Percentiles rank a stretch among this genome's conserved stretches.
These are phyloP conservation scores for Phenacoccus solenopsis DNA, from an alignment of 1,140 invertebrate genomes.

Conservation along the genomic window DNA sequence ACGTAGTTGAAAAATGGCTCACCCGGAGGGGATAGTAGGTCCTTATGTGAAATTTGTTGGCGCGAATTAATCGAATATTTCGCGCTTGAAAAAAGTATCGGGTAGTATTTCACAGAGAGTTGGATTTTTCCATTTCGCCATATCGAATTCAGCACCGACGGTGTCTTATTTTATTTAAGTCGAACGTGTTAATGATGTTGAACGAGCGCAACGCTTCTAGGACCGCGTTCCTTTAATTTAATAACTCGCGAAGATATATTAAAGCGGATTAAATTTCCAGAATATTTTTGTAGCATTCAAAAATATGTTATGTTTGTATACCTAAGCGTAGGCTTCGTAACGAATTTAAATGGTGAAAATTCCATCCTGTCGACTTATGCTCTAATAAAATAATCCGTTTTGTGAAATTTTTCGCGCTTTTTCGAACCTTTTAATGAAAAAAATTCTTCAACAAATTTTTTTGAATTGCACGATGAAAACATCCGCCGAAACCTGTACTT, in stretches of 20 bases:
- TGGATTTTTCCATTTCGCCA: not conserved
- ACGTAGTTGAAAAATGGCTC: too few relatives aligned
- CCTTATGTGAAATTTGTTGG: not conserved
- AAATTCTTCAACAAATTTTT: too few relatives aligned
- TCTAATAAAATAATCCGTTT: not conserved
- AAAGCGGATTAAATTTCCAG: not conserved
- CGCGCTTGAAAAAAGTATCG: too few relatives aligned
- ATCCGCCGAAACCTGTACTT: too few relatives aligned
- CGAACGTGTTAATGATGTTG: not conserved
- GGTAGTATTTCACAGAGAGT: too few relatives aligned
- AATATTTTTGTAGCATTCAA: not conserved
- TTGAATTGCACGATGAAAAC: too few relatives aligned
- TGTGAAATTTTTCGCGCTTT: too few relatives aligned
- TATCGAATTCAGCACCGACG: too few relatives aligned
- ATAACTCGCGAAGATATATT: not conserved
- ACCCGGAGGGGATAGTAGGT: too few relatives aligned
- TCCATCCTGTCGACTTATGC: not conserved
- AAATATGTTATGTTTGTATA: not conserved
- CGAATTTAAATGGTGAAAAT: not conserved
- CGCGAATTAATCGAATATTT: not conserved
- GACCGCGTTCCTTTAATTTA: not conserved
- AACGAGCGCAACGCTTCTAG: not conserved
- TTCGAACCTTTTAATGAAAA: too few relatives aligned
- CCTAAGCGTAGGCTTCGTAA: too few relatives aligned
- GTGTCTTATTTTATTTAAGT: too few relatives aligned